phyloP scores from a whole-genome alignment of 2,797 vertebrate species.

The Pteropus rufus region DNA sequence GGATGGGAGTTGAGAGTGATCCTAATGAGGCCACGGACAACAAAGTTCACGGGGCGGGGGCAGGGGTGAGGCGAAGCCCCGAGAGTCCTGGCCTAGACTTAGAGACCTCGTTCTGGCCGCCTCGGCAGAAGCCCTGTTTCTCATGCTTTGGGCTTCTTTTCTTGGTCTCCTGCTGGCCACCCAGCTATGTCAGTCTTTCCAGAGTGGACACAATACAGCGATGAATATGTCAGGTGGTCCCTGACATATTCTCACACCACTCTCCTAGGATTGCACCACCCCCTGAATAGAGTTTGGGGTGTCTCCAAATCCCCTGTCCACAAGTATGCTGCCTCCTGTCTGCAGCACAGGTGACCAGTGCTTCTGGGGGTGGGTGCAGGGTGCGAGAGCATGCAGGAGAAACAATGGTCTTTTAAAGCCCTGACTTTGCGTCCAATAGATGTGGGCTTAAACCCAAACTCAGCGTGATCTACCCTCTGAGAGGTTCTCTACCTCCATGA shows the following conservation, averaged over 20 bases:
- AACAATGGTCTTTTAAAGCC: not conserved
- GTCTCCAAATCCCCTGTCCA: not conserved
- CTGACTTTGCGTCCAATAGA: not conserved
- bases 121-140: not conserved
- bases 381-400: not conserved
- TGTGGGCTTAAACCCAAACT: not conserved
- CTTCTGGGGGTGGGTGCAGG: not conserved
- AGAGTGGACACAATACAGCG: too few relatives aligned
- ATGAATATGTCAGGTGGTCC: not conserved
- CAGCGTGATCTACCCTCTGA: not conserved
- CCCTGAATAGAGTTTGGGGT: not conserved
- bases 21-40: not conserved
- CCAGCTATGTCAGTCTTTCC: not conserved
- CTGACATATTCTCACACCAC: not conserved
- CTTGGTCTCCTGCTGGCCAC: not conserved
- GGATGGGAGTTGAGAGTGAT: not conserved
- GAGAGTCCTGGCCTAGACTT: not conserved
- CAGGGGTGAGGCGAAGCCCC: not conserved
- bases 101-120: not conserved
- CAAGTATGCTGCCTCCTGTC: not conserved
- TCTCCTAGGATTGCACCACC: not conserved
- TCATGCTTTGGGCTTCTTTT: not conserved
- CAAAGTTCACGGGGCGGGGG: rapidly evolving
- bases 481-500: not conserved
- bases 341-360: not conserved